Conservation (phyloP, 2,113 vertebrate genomes). For the Oxygymnocypris stewartii region DNA sequence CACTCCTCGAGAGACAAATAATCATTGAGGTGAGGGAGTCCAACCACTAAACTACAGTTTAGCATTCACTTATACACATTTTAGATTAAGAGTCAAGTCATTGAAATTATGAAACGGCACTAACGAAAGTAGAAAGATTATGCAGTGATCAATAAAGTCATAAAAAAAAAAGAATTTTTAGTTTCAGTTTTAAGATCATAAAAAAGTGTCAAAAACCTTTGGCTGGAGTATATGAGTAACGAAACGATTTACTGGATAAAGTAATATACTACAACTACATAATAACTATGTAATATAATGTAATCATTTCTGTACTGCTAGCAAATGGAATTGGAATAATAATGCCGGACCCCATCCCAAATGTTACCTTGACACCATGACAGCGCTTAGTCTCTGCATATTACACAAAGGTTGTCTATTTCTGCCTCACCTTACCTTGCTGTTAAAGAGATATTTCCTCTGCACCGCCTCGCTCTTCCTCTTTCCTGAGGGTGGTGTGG, state of each 20-base stretch:
- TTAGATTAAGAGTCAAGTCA: not conserved
- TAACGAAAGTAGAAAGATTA: not conserved
- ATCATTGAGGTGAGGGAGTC: conserved; percentile 86
- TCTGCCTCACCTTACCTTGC: not conserved
- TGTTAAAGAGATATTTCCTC: not conserved
- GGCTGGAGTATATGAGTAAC: not conserved
- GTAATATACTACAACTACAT: no score
- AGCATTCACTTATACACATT: not conserved
- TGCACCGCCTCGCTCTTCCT: not conserved
- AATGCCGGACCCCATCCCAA: not conserved
- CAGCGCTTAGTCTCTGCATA: not conserved
- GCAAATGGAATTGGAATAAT: not conserved
- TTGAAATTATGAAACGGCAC: not conserved
- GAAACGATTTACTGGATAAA: not conserved
- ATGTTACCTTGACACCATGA: not conserved
- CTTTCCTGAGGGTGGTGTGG: conserved; percentile 24
- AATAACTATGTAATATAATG: no score
- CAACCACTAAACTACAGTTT: not conserved
- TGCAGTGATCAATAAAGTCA: no score
- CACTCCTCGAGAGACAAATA: conserved; percentile 92
- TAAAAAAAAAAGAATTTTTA: no score
- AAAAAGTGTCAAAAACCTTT: not conserved
- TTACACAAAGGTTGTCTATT: not conserved
- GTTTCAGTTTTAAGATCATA: not conserved
- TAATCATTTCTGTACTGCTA: not conserved